phyloP scores from a whole-genome alignment of 2,797 vertebrate species.

The Petrocephalus sullivani region DNA sequence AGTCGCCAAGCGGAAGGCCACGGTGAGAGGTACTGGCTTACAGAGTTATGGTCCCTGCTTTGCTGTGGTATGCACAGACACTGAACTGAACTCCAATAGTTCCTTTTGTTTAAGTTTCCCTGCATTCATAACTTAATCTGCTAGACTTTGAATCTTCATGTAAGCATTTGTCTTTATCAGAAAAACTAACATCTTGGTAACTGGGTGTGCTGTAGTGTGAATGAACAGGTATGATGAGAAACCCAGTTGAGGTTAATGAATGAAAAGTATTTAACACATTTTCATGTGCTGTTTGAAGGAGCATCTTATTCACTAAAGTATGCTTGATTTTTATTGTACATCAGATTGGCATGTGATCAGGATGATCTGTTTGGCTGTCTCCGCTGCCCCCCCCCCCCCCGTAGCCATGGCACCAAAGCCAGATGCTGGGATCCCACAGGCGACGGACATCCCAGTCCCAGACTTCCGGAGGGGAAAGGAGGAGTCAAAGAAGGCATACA shows the following conservation, averaged over 20 bases:
- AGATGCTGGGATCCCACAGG: slow-evolving; percentile 14
- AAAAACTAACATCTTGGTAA: background rate
- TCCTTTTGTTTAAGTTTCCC: too few species aligned
- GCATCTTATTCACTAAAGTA: background rate
- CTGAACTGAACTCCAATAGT: too few species aligned
- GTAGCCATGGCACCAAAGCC: slow-evolving; percentile 35
- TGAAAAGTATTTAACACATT: background rate
- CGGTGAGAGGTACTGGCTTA: slow-evolving; percentile 29
- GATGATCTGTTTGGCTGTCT: background rate
- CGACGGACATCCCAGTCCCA: slow-evolving; percentile 61
- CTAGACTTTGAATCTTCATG: background rate
- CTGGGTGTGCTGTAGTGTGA: background rate
- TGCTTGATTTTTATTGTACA: background rate
- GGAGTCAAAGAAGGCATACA: slow-evolving; percentile 63
- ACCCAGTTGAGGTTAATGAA: background rate
- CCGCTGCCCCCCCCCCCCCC: background rate
- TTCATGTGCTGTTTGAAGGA: background rate
- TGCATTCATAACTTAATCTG: too few species aligned
- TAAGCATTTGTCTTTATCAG: background rate
- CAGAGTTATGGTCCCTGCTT: background rate
- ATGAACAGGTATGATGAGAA: background rate
- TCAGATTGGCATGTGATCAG: background rate
- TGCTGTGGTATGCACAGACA: background rate
- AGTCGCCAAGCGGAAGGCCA: slow-evolving; percentile 37
- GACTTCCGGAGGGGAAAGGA: slow-evolving; percentile 62